phyloP scores from a whole-genome alignment of 2,797 vertebrate species.

The Syncerus caffer region DNA sequence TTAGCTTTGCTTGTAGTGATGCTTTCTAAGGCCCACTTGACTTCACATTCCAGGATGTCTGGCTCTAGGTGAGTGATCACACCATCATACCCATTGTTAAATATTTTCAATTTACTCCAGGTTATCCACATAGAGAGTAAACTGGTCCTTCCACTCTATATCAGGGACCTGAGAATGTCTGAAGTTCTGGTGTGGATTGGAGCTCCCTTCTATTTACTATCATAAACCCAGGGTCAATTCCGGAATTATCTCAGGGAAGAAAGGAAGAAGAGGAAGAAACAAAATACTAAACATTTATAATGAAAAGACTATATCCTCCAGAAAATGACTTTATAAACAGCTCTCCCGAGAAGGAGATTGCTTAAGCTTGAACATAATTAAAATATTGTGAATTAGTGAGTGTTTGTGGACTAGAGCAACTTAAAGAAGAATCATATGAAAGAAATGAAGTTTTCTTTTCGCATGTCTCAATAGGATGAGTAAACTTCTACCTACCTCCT shows the following conservation, averaged over 20 bases:
- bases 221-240: background rate
- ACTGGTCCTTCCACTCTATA: background rate
- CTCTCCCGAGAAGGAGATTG: background rate
- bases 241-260: background rate
- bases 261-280: background rate
- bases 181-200: background rate
- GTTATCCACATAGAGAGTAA: background rate
- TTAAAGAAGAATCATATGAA: background rate
- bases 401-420: background rate
- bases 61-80: too few relatives aligned
- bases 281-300: background rate
- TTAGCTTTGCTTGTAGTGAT: too few relatives aligned
- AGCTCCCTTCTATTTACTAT: background rate
- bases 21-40: too few relatives aligned
- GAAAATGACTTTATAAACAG: background rate
- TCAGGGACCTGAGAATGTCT: background rate
- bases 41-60: too few relatives aligned
- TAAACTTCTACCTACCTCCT: background rate
- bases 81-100: background rate
- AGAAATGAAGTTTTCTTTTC: constrained; percentile 7
- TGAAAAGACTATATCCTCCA: background rate
- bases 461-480: background rate
- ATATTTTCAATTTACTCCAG: background rate
- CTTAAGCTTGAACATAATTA: background rate
- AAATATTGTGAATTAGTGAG: background rate